Evolutionary conservation across 2,113 vertebrate species (phyloP).

Genomic region (Lasiurus borealis): DNA sequence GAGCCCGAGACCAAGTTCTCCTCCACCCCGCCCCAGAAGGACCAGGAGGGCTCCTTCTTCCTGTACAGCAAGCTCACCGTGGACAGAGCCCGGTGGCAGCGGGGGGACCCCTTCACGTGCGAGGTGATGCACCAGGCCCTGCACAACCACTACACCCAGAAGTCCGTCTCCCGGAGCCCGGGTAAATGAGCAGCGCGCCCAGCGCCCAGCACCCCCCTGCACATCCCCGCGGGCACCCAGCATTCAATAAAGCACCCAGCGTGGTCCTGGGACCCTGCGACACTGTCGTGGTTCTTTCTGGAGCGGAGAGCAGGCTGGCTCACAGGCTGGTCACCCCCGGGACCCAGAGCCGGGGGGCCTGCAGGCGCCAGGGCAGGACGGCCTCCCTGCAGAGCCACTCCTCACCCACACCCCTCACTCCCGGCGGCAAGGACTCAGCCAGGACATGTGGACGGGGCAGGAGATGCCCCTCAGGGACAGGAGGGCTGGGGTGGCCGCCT

Average conservation of each 20-base stretch:
- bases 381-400: not conserved
- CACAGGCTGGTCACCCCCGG: not conserved
- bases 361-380: not conserved
- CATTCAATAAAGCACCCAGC: conserved; percentile 77
- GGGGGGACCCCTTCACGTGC: no score
- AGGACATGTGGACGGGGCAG: rapidly evolving
- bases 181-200: conserved; percentile 70
- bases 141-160: no score
- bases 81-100: no score
- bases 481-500: rapidly evolving
- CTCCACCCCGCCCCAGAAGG: not conserved
- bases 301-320: not conserved
- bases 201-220: no score
- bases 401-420: no score
- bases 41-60: not conserved
- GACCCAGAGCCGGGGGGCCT: no score
- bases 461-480: not conserved
- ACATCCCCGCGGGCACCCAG: not conserved
- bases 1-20: not conserved
- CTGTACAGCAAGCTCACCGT: conserved; percentile 80
- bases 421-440: rapidly evolving
- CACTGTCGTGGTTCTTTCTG: conserved; percentile 68
- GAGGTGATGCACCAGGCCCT: no score
- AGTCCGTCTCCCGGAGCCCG: no score
- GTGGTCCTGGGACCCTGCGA: conserved; percentile 12